These are phyloP conservation scores for Cossypha polioptera DNA, from an alignment of 2,797 vertebrate genomes.

Conservation along the genomic window DNA sequence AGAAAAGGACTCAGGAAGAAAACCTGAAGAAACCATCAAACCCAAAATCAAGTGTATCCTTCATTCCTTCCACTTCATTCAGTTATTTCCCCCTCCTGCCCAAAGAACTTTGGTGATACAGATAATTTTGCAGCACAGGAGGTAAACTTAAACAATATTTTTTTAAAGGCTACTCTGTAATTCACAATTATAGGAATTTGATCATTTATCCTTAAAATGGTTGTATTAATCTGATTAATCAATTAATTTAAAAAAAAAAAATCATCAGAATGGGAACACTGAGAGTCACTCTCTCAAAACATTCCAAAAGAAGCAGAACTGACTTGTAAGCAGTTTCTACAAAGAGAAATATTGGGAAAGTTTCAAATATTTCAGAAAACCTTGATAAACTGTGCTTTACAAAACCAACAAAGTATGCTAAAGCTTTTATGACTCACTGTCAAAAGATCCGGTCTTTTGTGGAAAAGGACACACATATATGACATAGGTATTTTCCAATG, in stretches of 20 bases:
- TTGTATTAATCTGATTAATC: neutral
- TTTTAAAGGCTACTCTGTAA: neutral
- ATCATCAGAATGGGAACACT: neutral
- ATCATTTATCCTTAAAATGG: neutral
- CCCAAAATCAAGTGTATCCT: neutral
- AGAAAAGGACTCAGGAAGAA: neutral
- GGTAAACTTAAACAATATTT: neutral
- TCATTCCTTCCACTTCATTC: neutral
- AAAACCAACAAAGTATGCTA: neutral
- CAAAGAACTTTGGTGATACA: neutral
- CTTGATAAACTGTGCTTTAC: neutral
- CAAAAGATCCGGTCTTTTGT: neutral
- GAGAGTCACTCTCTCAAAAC: neutral
- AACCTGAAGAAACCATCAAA: accelerated
- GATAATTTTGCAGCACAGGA: neutral
- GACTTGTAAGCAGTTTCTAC: neutral
- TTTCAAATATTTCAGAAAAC: neutral
- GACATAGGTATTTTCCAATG: neutral
- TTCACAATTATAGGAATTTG: neutral
- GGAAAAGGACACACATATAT: neutral
- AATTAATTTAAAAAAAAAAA: accelerated
- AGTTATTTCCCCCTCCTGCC: neutral
- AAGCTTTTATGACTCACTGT: neutral
- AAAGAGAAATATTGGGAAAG: neutral
- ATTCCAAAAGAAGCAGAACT: neutral